A percentile compares a stretch with the other conserved stretches of the same genome.
phyloP scores from a whole-genome alignment of 2,888 invertebrate species.

The Metallyticus violacea region DNA sequence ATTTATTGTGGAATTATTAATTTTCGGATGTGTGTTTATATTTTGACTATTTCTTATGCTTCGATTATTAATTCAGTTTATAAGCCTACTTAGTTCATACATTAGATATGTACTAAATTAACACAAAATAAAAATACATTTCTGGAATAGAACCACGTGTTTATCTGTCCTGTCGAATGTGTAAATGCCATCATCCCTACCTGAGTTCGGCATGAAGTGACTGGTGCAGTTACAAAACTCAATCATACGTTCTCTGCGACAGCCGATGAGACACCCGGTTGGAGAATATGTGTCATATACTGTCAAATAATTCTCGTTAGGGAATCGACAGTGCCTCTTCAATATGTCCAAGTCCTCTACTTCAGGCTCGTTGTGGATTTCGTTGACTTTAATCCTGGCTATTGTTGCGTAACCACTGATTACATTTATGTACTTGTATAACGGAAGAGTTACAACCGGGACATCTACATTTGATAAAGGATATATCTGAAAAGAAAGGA shows the following conservation, averaged over 20 bases:
- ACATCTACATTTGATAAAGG: neutral
- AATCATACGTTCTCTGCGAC: conserved; percentile 54
- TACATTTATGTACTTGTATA: neutral
- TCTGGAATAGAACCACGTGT: too few species aligned
- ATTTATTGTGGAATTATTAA: too few species aligned
- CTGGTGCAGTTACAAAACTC: conserved; percentile 60
- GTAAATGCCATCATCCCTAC: too few species aligned
- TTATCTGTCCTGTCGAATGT: too few species aligned
- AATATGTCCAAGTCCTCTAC: conserved; percentile 50
- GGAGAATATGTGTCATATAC: conserved; percentile 58
- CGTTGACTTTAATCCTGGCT: conserved; percentile 45
- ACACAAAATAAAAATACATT: too few species aligned
- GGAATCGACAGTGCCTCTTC: conserved; percentile 57
- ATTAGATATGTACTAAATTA: too few species aligned
- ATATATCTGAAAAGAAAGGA: neutral
- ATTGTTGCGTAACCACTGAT: neutral
- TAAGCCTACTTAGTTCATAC: too few species aligned
- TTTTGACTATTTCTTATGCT: too few species aligned
- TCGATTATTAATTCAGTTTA: too few species aligned
- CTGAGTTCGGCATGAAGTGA: conserved; percentile 57
- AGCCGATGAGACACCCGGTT: conserved; percentile 58
- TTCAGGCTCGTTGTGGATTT: conserved; percentile 58
- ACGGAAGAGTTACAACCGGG: neutral
- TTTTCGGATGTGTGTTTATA: too few species aligned
- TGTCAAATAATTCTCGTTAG: conserved; percentile 51